Evolutionary conservation across 1,140 invertebrate species (phyloP).

Genomic region (Bombus sylvicola): DNA sequence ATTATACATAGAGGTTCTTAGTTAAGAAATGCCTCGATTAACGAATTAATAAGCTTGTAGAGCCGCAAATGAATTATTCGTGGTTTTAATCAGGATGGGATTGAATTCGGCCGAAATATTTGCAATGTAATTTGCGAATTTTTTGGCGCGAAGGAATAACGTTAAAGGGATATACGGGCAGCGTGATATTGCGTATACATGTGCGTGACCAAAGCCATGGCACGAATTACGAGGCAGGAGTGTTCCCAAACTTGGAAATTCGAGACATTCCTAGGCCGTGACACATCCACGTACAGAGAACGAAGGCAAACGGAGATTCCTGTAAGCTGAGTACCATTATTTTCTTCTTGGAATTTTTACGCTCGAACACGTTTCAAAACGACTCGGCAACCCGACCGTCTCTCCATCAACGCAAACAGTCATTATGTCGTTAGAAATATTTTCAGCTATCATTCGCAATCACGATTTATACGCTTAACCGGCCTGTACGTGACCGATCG

Average conservation of each 20-base stretch:
- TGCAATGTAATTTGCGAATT: background rate
- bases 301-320: slow-evolving; percentile 63
- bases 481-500: slow-evolving; percentile 41
- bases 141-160: background rate
- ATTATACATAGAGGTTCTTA: too few species aligned
- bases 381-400: slow-evolving; percentile 34
- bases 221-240: slow-evolving; percentile 64
- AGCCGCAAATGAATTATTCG: too few species aligned
- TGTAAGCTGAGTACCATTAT: slow-evolving; percentile 51
- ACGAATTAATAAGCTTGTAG: too few species aligned
- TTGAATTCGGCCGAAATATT: background rate
- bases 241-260: slow-evolving; percentile 72
- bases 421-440: slow-evolving; percentile 58
- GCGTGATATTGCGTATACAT: slow-evolving; percentile 56
- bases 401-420: slow-evolving; percentile 40
- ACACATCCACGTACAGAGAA: slow-evolving; percentile 43
- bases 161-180: slow-evolving; percentile 33
- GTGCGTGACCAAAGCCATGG: slow-evolving; percentile 53
- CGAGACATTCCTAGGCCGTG: slow-evolving; percentile 62
- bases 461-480: slow-evolving; percentile 54
- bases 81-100: too few species aligned
- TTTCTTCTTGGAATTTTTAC: slow-evolving; percentile 61
- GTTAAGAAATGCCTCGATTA: too few species aligned
- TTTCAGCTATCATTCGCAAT: slow-evolving; percentile 60
- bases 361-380: slow-evolving; percentile 39